These are phyloP conservation scores for Cyanoliseus patagonus DNA, from an alignment of 2,113 vertebrate genomes.

Conservation along the genomic window DNA sequence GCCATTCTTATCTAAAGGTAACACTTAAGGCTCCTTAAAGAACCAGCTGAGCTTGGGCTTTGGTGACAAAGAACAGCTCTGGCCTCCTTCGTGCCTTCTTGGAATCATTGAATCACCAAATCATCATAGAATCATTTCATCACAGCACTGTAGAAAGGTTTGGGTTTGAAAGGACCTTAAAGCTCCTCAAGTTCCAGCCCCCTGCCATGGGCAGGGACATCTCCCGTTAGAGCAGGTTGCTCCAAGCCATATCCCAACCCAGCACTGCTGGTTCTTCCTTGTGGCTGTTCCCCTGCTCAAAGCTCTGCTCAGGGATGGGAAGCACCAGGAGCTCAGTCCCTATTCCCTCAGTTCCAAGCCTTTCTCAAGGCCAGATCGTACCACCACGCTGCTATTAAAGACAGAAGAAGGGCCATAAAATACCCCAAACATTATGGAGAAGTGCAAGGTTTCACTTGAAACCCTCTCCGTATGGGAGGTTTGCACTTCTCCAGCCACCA, in stretches of 20 bases:
- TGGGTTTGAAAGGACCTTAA: neutral
- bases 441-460: neutral
- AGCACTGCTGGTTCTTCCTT: neutral
- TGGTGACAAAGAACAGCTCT: neutral
- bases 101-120: neutral
- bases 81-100: neutral
- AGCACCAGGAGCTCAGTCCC: neutral
- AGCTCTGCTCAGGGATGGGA: fast-evolving
- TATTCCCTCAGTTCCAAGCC: neutral
- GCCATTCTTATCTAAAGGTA: neutral
- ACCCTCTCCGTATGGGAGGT: fast-evolving
- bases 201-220: neutral
- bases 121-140: neutral
- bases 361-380: neutral
- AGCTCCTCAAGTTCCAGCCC: neutral
- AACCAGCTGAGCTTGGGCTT: neutral
- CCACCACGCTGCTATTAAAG: fast-evolving
- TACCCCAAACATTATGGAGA: neutral
- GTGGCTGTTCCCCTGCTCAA: fast-evolving
- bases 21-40: neutral
- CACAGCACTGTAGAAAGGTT: neutral
- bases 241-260: fast-evolving
- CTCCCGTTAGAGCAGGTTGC: neutral
- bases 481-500: neutral
- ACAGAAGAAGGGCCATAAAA: neutral